phyloP scores from a whole-genome alignment of 2,888 invertebrate genomes.

The Lumbricus terrestris region DNA sequence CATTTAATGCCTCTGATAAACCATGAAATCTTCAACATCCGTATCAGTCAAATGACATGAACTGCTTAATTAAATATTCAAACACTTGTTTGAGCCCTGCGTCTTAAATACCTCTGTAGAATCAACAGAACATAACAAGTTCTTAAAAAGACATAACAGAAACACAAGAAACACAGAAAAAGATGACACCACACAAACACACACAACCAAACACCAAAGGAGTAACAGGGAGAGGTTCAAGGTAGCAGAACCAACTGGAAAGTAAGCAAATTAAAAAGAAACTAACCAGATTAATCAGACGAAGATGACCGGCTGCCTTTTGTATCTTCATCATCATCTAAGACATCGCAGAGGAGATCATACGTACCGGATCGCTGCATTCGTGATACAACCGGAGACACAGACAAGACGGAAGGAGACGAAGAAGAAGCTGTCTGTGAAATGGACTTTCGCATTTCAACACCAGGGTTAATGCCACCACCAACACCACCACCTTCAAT shows the following conservation, averaged over 20 bases:
- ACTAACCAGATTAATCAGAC: neutral
- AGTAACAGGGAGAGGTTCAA: neutral
- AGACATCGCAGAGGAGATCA: constrained; percentile 12
- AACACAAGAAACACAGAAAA: neutral
- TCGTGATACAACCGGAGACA: neutral
- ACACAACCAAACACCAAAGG: neutral
- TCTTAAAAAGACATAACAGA: neutral
- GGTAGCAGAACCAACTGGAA: neutral
- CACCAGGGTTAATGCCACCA: neutral
- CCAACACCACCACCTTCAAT: too few relatives aligned
- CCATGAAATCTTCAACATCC: neutral
- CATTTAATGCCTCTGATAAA: too few relatives aligned
- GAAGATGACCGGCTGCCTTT: neutral
- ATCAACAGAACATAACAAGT: neutral
- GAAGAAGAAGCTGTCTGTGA: neutral
- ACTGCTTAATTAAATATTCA: neutral
- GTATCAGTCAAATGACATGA: neutral
- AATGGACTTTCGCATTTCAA: neutral
- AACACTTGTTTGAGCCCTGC: neutral
- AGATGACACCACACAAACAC: neutral
- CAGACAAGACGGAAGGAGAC: neutral
- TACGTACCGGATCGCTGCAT: constrained; percentile 26
- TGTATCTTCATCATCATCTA: neutral
- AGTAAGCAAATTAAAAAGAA: neutral
- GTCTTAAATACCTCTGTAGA: neutral